A percentile compares a stretch with the other conserved stretches of the same genome.
These are phyloP conservation scores for Troides aeacus DNA, from an alignment of 2,888 invertebrate genomes.

Conservation along the genomic window DNA sequence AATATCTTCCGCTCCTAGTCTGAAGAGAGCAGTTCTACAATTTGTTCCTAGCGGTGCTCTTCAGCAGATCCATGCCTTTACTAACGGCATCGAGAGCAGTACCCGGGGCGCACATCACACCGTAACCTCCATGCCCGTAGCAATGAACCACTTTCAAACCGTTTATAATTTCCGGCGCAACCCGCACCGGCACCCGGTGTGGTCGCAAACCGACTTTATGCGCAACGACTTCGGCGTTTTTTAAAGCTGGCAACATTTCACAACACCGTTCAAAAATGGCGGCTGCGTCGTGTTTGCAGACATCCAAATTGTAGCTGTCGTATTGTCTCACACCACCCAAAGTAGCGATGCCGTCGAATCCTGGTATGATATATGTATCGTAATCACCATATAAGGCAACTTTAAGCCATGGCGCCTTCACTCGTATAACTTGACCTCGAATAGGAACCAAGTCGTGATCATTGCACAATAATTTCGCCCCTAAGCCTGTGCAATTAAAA, in stretches of 20 bases:
- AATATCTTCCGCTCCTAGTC: too few species aligned
- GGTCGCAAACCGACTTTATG: slow-evolving; percentile 91
- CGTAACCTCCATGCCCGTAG: slow-evolving; percentile 97
- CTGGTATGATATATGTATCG: slow-evolving; percentile 92
- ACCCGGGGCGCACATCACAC: slow-evolving; percentile 93
- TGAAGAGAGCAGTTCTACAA: slow-evolving; percentile 40
- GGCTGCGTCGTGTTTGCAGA: slow-evolving; percentile 86
- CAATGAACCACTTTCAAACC: slow-evolving; percentile 89
- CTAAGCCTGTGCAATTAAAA: slow-evolving; percentile 92
- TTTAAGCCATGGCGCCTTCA: slow-evolving; percentile 93
- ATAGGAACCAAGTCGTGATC: slow-evolving; percentile 89
- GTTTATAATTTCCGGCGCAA: slow-evolving; percentile 82
- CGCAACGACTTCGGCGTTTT: slow-evolving; percentile 77
- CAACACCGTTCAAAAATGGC: slow-evolving; percentile 90
- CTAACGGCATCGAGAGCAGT: slow-evolving; percentile 88
- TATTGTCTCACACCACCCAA: slow-evolving; percentile 93
- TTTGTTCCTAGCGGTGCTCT: slow-evolving; percentile 53
- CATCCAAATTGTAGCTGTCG: slow-evolving; percentile 84
- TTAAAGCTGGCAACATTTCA: slow-evolving; percentile 85
- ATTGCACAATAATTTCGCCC: slow-evolving; percentile 87
- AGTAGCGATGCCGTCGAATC: slow-evolving; percentile 84
- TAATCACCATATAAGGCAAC: slow-evolving; percentile 92
- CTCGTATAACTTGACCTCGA: slow-evolving; percentile 91
- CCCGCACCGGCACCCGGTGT: slow-evolving; percentile 85
- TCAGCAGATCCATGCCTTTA: slow-evolving; percentile 81